Evolutionary conservation across 2,113 vertebrate genomes (phyloP), one percentile per base, ranked within the genome.

Genomic region (Oryzias woworae): DNA sequence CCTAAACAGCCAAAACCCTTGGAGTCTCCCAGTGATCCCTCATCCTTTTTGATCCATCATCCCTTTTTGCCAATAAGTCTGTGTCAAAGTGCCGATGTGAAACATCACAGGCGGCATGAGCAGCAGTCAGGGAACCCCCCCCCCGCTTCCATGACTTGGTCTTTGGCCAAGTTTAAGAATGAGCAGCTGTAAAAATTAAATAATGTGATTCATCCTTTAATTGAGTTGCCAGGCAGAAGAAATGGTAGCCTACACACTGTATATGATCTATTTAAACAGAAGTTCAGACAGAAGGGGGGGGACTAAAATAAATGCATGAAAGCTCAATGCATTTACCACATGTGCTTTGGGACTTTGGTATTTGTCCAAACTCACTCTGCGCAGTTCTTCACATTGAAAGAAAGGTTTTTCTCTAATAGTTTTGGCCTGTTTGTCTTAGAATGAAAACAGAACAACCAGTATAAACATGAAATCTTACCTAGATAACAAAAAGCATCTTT

Each of bases 251-350:
- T 78, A 59, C 68, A 74, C 79, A 76, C 77, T 65, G 55, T 71
- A 65, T 65, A 67, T 53, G 51, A 84, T 77, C 80, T 82, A 88
- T 88, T 87, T 89, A 87, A 92, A 91, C 88, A 89, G 90, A 88
- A 91, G 88, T 78, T 83, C 71, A 71, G 66, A 69, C 55, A 47
- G 56, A 71, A 59, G 16, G 52, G 64, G 16, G 58, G 36, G 53
- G 65, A 43, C 57, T 75, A 47, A 72, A 85, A 81, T 73, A 85
- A 89, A 73, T 45, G 54, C 45, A 78, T 57, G 66, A 45, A 36
- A 78, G 66, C 73, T 80, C 69, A 61, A 91, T 77, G 59, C 2
- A 23, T 81, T 85, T 72, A 73, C 74, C 90, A 92, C 85, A 58
- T 91, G 90, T 85, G 86, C 80, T 77, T 48, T 56, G 28, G 59